Base-by-base conservation (phyloP, 2,113 vertebrate genomes). In the Mormoops blainvillei region DNA sequence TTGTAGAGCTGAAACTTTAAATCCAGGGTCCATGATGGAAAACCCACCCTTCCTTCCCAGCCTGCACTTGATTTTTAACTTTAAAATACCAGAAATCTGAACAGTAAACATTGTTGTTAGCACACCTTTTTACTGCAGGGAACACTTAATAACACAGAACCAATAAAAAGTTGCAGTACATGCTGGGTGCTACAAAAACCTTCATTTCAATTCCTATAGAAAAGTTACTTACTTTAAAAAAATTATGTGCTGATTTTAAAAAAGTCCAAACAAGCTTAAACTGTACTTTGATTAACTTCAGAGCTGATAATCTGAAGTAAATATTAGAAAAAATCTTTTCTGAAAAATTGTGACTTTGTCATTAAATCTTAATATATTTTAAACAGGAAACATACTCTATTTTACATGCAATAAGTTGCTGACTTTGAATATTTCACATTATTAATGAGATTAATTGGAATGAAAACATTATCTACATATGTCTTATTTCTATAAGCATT, bases 271-370 rank as follows among this genome's bases (percentile, higher is more conserved):
- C 61, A 74, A 88, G 86, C 36, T 80, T 91, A 71, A 95, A 89
- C 73, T 87, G 26, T 88, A 94, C 84, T 95, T 92, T 83, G 67
- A 93, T 94, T 82, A 94, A 95, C 92, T 95, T 95, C 92, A 83
- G 82, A 95, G 85, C 81, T 97, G 71, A 94, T 54, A 18, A 89
- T 80, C 68, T 93, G 70, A 89, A 95, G 45, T 94, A 77, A 85
- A 93, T 61, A 76, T 63, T 7, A 63, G 28, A 45, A 36, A 63
- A 94, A 89, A 93, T 65, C 78, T 76, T 81, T 38, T 87, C 82
- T 91, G 68, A 56, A 71, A 96, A 84, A 41, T 15, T 68, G 16
- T 6, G 43, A 16, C 14, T 87, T 24, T 76, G 22, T 45, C 87
- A 54, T 52, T 94, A 56, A 58, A 94, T 80, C 68, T 83, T 70